Base-by-base conservation (phyloP, 2,113 vertebrate species). In the Halcyon malimbica region DNA sequence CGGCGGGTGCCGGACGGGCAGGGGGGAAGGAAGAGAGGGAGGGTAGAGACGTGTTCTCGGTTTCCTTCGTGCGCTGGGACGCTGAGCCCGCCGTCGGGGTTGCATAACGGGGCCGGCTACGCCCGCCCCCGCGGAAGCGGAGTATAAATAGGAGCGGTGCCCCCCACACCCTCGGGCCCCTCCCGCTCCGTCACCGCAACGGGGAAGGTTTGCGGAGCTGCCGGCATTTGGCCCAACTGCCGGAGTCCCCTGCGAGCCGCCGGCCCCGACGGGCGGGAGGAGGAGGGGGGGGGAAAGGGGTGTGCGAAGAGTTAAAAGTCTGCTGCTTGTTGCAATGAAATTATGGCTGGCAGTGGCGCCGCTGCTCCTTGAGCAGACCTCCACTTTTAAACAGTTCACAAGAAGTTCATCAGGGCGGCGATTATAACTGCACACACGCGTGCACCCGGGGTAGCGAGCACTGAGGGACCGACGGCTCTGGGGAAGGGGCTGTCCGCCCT, bases 291-390 rank as follows among this genome's bases (percentile, higher is more conserved):
- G 26, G 35, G 14, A 57, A n/a, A 26, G 3, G 91, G 91, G 85
- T 6, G 78, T 64, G 91, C 50, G 53, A 98, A 98, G 98, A 97
- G 98, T 98, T 98, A 98, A 98, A 96, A 97, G 98, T 94, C 97
- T 96, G 96, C 95, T 96, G 97, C 97, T 98, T 63, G 93, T 98
- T 98, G 97, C 96, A 98, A 98, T 98, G 98, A 98, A 98, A 98
- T 98, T 98, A 98, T 96, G 98, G 97, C 98, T 98, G 97, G 98
- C 98, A 97, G 98, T 98, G 98, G 98, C 97, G 98, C 98, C 98
- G 97, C 96, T 97, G 97, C 97, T 98, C 98, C 90, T 98, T 98
- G 96, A 95, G 97, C 98, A 98, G 98, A 96, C 98, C 98, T 98
- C 98, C 97, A 97, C 97, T 98, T 97, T 96, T 94, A 97, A 97